phyloP scores from a whole-genome alignment of 2,113 vertebrate genomes.

The Marcusenius ussheri region DNA sequence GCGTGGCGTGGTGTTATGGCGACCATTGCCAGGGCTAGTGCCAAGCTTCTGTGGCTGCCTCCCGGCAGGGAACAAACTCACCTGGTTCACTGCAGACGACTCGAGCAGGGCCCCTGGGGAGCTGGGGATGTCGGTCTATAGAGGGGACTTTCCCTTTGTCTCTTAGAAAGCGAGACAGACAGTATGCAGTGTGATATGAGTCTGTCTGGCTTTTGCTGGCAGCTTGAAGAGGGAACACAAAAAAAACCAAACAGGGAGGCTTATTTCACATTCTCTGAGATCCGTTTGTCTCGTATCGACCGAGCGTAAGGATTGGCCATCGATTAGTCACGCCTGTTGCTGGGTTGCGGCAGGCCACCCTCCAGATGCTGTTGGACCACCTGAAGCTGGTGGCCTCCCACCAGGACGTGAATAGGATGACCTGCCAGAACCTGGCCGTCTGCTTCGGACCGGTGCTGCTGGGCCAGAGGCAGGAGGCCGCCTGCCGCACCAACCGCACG shows the following conservation, averaged over 20 bases:
- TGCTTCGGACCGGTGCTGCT: constrained; percentile 93
- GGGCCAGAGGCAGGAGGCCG: constrained; percentile 86
- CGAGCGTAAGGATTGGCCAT: neutral
- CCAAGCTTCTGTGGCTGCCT: neutral
- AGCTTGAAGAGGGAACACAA: too few species aligned
- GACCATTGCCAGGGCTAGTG: neutral
- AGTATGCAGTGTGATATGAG: neutral
- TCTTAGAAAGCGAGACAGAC: neutral
- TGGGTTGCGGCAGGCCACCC: constrained; percentile 65
- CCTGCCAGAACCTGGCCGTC: constrained; percentile 93
- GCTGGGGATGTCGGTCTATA: neutral
- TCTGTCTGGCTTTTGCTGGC: neutral
- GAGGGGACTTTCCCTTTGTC: constrained; percentile 29
- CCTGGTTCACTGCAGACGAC: neutral
- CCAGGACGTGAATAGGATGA: constrained; percentile 95
- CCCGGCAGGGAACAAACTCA: neutral
- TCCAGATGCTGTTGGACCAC: constrained; percentile 87
- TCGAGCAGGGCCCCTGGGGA: neutral
- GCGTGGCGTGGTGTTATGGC: neutral
- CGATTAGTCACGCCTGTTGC: neutral
- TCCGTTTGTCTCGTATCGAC: neutral
- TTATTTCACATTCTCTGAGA: neutral
- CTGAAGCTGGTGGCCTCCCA: constrained; percentile 90
- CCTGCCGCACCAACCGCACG: constrained; percentile 78
- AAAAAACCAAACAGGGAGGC: neutral